These are phyloP conservation scores for Oryzias woworae DNA, from an alignment of 2,113 vertebrate species.

Conservation along the genomic window DNA sequence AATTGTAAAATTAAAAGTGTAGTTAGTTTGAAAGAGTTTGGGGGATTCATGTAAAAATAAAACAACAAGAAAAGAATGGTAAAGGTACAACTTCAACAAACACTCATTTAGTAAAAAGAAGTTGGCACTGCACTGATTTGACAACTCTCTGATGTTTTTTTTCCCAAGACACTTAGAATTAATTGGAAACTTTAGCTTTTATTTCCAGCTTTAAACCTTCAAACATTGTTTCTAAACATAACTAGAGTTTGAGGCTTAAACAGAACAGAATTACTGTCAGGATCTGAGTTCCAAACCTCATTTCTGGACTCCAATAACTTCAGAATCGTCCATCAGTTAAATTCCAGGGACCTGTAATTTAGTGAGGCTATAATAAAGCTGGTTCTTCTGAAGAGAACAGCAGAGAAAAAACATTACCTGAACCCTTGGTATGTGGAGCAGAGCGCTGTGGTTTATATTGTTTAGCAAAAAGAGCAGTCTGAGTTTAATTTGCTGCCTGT, in stretches of 20 bases:
- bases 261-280: no score
- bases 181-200: no score
- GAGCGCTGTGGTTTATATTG: conserved; percentile 26
- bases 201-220: no score
- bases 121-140: no score
- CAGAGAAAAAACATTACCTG: conserved; percentile 31
- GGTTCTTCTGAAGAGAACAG: conserved; percentile 17
- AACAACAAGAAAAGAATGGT: no score
- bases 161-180: no score
- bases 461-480: conserved; percentile 31
- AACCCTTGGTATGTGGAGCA: conserved; percentile 15
- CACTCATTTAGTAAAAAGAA: no score
- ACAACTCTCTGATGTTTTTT: no score
- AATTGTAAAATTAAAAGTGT: not conserved
- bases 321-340: not conserved
- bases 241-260: no score
- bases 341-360: not conserved
- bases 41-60: not conserved
- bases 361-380: conserved; percentile 3
- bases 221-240: no score
- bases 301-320: not conserved
- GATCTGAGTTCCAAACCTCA: no score
- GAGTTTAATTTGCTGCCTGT: conserved; percentile 34
- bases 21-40: not conserved
- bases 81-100: no score